Conservation (phyloP, 2,797 vertebrate species). For the Parotocinclus haroldoi region DNA sequence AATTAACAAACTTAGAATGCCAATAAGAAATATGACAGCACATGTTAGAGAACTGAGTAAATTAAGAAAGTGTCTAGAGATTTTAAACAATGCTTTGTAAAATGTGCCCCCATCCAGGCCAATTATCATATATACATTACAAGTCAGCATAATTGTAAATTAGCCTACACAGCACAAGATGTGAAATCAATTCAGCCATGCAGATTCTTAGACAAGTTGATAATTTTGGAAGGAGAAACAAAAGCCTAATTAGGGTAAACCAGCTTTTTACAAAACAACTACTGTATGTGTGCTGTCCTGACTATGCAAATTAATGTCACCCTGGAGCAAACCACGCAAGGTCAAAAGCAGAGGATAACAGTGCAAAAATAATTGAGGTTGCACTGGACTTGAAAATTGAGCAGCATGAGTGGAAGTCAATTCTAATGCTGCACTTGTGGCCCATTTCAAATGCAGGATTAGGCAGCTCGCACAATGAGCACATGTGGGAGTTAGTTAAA, state of each 20-base stretch:
- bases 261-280: slow-evolving; percentile 21
- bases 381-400: slow-evolving; percentile 27
- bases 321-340: slow-evolving; percentile 20
- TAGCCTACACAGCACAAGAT: slow-evolving; percentile 24
- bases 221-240: slow-evolving; percentile 20
- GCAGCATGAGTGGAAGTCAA: slow-evolving; percentile 28
- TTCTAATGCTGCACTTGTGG: slow-evolving; percentile 36
- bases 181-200: slow-evolving; percentile 43
- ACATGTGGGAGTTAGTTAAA: slow-evolving; percentile 32
- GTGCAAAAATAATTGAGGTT: slow-evolving; percentile 28
- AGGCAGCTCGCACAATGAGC: slow-evolving; percentile 34
- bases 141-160: slow-evolving; percentile 22
- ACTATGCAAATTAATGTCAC: slow-evolving; percentile 35
- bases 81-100: slow-evolving; percentile 20
- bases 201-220: slow-evolving; percentile 41
- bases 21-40: slow-evolving; percentile 17
- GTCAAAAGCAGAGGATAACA: slow-evolving; percentile 22
- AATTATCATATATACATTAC: slow-evolving; percentile 30
- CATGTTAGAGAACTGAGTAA: slow-evolving; percentile 1
- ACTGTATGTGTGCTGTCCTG: slow-evolving; percentile 18
- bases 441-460: slow-evolving; percentile 40
- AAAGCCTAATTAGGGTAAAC: slow-evolving; percentile 38
- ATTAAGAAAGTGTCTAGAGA: slow-evolving; percentile 15
- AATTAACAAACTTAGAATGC: slow-evolving; percentile 5
- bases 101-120: slow-evolving; percentile 20